A percentile compares a stretch with the other conserved stretches of the same genome.
These are phyloP conservation scores for Sebastes cheni DNA, from an alignment of 2,797 vertebrate genomes.

Conservation along the genomic window DNA sequence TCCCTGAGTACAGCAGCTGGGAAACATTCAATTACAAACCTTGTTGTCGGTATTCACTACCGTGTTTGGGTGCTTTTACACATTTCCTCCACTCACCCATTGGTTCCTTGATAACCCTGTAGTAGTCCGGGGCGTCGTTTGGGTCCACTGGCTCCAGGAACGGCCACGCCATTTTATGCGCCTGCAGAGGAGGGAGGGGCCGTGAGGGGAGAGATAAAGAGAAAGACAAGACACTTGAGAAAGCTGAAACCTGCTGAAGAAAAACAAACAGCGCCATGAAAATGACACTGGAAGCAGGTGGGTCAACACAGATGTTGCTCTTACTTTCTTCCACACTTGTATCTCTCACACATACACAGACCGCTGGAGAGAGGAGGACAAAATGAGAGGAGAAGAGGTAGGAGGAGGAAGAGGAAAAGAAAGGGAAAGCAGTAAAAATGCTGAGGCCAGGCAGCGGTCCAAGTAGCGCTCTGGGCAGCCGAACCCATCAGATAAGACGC, in stretches of 20 bases:
- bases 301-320: conserved; percentile 79
- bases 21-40: not conserved
- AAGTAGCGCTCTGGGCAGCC: conserved; percentile 50
- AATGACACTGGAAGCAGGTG: conserved; percentile 76
- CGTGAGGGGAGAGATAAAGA: not conserved
- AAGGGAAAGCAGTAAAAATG: conserved; percentile 23
- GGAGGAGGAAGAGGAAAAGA: conserved; percentile 27
- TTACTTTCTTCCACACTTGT: conserved; percentile 7
- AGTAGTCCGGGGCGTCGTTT: conserved; percentile 97
- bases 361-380: conserved; percentile 16
- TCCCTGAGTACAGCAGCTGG: not conserved
- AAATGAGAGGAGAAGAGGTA: not conserved
- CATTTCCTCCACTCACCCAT: conserved; percentile 94
- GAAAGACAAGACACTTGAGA: conserved; percentile 54
- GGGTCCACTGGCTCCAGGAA: conserved; percentile 97
- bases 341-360: not conserved
- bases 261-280: conserved; percentile 67
- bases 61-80: not conserved
- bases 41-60: not conserved
- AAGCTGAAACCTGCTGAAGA: conserved; percentile 52
- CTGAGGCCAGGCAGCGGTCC: conserved; percentile 61
- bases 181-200: conserved; percentile 73
- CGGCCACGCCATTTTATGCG: conserved; percentile 98
- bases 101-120: conserved; percentile 97
- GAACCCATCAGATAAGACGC: conserved; percentile 72